phyloP scores from a whole-genome alignment of 2,888 invertebrate species.

The Pseudoips prasinana region DNA sequence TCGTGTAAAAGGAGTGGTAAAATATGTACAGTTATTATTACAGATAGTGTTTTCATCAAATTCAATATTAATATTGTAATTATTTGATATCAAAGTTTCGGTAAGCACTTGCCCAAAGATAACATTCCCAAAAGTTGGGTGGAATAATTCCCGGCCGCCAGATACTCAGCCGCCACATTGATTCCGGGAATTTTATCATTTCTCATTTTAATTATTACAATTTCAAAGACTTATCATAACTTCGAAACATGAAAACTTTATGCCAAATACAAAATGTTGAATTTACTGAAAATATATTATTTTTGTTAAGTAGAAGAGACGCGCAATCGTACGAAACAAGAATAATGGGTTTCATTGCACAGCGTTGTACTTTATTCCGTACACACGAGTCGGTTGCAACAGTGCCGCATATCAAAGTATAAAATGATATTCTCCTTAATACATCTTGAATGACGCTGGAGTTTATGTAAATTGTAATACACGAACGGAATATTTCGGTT shows the following conservation, averaged over 20 bases:
- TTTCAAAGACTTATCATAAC: constrained; percentile 5
- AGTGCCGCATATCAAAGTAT: constrained; percentile 61
- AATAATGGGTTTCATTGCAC: constrained; percentile 28
- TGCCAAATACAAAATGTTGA: too few relatives aligned
- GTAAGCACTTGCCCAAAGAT: constrained; percentile 15
- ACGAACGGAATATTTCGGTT: constrained; percentile 66
- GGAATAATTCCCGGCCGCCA: constrained; percentile 9
- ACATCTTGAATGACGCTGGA: constrained; percentile 66
- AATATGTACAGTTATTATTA: too few relatives aligned
- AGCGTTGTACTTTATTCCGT: constrained; percentile 39
- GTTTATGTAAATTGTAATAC: constrained; percentile 75
- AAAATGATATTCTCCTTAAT: constrained; percentile 69
- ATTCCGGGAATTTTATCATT: constrained; percentile 13
- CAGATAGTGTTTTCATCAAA: constrained; percentile 3
- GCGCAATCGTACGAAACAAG: constrained; percentile 11
- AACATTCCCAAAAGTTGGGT: constrained; percentile 18
- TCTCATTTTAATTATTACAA: constrained; percentile 12
- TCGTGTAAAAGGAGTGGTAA: too few relatives aligned
- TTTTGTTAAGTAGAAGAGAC: not conserved
- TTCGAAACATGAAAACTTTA: not conserved
- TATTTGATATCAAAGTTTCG: constrained; percentile 16
- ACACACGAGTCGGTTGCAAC: constrained; percentile 42
- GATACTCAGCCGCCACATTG: constrained; percentile 17
- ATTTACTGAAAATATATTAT: too few relatives aligned
- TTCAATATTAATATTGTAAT: constrained; percentile 14